phyloP scores from a whole-genome alignment of 2,888 invertebrate species.

The Plagodis dolabraria region DNA sequence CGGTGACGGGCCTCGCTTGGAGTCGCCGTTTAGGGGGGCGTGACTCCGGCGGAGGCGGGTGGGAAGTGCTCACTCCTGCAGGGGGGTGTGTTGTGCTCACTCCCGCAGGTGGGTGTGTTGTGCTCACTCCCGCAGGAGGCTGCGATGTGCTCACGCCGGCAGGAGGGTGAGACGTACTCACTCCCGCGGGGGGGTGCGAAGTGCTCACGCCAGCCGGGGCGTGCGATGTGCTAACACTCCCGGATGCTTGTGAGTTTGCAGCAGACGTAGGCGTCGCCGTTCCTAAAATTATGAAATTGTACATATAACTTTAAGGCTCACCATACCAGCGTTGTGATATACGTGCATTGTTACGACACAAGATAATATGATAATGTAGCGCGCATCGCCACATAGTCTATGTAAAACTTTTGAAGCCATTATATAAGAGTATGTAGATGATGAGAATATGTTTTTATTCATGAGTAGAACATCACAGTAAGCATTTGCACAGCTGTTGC shows the following conservation, averaged over 20 bases:
- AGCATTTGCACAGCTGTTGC: too few relatives aligned
- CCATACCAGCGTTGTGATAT: too few relatives aligned
- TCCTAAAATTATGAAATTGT: conserved; percentile 27
- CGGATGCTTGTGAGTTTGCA: conserved; percentile 54
- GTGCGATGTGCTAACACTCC: conserved; percentile 58
- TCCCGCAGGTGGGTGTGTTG: conserved; percentile 52
- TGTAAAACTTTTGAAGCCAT: too few relatives aligned
- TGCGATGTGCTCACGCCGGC: conserved; percentile 47
- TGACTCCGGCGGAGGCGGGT: conserved; percentile 64
- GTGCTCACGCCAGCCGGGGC: conserved; percentile 15
- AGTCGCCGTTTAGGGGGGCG: conserved; percentile 71
- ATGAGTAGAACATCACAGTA: too few relatives aligned
- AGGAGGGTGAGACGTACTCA: conserved; percentile 46
- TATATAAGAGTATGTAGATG: too few relatives aligned
- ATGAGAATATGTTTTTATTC: too few relatives aligned
- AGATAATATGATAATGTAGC: too few relatives aligned
- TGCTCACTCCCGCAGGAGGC: conserved; percentile 50
- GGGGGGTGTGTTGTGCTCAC: conserved; percentile 59
- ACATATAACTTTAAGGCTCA: neutral
- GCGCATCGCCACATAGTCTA: too few relatives aligned
- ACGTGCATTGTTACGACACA: too few relatives aligned
- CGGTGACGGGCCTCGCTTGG: conserved; percentile 71
- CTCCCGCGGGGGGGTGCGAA: conserved; percentile 43
- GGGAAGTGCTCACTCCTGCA: conserved; percentile 51
- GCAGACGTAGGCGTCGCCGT: conserved; percentile 49